A percentile compares a stretch with the other conserved stretches of the same genome.
Evolutionary conservation across 2,797 vertebrate species (phyloP).

Genomic region (Microchirus variegatus): DNA sequence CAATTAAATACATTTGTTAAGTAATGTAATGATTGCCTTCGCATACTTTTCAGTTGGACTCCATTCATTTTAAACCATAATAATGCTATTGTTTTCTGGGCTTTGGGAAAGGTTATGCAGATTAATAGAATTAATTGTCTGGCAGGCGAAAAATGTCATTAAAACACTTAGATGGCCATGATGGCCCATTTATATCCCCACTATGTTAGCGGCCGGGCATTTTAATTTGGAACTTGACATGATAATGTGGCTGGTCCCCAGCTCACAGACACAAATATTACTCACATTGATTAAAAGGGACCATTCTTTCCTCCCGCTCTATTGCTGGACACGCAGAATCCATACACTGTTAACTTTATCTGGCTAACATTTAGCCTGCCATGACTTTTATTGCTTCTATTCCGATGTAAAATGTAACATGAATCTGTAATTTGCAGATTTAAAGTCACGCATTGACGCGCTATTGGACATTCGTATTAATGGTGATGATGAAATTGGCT

Average conservation of each 20-base stretch:
- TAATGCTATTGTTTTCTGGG: conserved; percentile 81
- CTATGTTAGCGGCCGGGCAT: conserved; percentile 79
- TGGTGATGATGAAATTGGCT: conserved; percentile 20
- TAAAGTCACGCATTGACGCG: conserved; percentile 26
- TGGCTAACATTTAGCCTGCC: conserved; percentile 63
- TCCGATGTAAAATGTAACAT: conserved; percentile 37
- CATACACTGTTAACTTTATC: conserved; percentile 66
- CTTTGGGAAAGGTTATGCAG: conserved; percentile 84
- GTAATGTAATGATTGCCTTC: conserved; percentile 83
- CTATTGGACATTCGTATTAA: conserved; percentile 31
- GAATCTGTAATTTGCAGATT: conserved; percentile 46
- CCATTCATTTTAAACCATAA: conserved; percentile 82
- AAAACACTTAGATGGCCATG: conserved; percentile 83
- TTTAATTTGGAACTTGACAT: conserved; percentile 87
- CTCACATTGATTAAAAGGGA: conserved; percentile 82
- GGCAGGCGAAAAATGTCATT: conserved; percentile 82
- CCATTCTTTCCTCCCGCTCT: conserved; percentile 53
- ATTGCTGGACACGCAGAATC: conserved; percentile 64
- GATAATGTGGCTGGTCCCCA: conserved; percentile 78
- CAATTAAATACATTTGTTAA: conserved; percentile 86
- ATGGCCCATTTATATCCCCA: conserved; percentile 78
- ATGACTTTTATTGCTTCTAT: conserved; percentile 47
- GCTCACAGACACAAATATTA: conserved; percentile 77
- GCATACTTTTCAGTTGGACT: conserved; percentile 76
- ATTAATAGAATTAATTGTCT: conserved; percentile 86